Evolutionary conservation across 2,113 vertebrate genomes (phyloP), one percentile per base, ranked within the genome.

Genomic region (Sylvia atricapilla): DNA sequence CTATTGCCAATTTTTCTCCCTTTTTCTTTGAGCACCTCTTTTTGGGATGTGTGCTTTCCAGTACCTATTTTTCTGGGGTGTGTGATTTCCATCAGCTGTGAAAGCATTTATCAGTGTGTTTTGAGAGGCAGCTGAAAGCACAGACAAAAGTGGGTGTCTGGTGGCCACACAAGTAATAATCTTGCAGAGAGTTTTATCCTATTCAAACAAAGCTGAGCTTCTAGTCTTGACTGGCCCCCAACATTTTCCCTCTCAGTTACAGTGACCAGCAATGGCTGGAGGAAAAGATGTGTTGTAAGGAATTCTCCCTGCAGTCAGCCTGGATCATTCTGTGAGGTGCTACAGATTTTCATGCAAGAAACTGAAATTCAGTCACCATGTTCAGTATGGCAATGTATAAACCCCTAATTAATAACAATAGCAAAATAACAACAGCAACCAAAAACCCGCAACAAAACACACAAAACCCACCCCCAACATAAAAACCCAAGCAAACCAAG

Each of bases 401-500:
- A 8, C 7, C 6, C 8, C 30, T 22, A 20, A 66, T 30, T 43
- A 87, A 7, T 11, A 37, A 37, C 6, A 59, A 27, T 7, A 53
- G n/a, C 5, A 23, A n/a, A 39, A 53, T 9, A 33, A 41, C 1
- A 24, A 4, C 11, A 58, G 35, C 24, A 41, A 15, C 25, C 20
- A 73, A 31, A 52, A 56, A 0, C 23, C 2, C 5, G 44, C 27
- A 59, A 68, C 2, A 60, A 47, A 79, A 11, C 24, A 35, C 46
- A 46, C 4, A n/a, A 19, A 22, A 33, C 3, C 3, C 7, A 9
- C 2, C 3, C 24, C 8, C 25, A 72, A 31, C 20, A n/a, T 13
- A n/a, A 39, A 84, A 28, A 11, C 3, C 3, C 8, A 49, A 67
- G 5, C 15, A 64, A 64, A 25, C 13, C 39, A 80, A 68, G 50